phyloP scores from a whole-genome alignment of 2,113 vertebrate genomes.

The Lepisosteus oculatus region DNA sequence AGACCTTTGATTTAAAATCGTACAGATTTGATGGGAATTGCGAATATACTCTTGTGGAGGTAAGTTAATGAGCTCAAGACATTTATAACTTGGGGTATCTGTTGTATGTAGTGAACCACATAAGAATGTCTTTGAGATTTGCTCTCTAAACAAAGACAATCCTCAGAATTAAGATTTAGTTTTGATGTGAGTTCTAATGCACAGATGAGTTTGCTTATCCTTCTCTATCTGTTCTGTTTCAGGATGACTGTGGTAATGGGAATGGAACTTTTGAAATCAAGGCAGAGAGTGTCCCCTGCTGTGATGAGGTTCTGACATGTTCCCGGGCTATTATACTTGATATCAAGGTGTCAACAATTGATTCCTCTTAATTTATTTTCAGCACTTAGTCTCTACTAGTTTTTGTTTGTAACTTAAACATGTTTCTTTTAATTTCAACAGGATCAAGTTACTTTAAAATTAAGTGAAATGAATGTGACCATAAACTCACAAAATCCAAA shows the following conservation, averaged over 20 bases:
- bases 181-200: too few species aligned
- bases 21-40: constrained; percentile 65
- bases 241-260: constrained; percentile 65
- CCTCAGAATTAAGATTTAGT: too few species aligned
- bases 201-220: neutral
- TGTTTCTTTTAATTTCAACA: constrained; percentile 19
- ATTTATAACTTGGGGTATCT: too few species aligned
- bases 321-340: constrained; percentile 68
- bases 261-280: constrained; percentile 64
- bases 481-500: constrained; percentile 11
- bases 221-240: constrained; percentile 1
- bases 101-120: too few species aligned
- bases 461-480: constrained; percentile 52
- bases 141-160: too few species aligned
- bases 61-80: constrained; percentile 30
- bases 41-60: constrained; percentile 64
- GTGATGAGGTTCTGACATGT: constrained; percentile 75
- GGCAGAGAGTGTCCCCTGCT: constrained; percentile 76
- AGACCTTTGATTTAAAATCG: constrained; percentile 68
- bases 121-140: too few species aligned
- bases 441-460: constrained; percentile 44
- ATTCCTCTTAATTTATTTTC: too few species aligned
- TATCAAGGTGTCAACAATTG: constrained; percentile 50
- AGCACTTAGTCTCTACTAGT: too few species aligned
- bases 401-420: neutral